Conservation (phyloP, 2,113 vertebrate species). For the Cercopithecus mona region DNA sequence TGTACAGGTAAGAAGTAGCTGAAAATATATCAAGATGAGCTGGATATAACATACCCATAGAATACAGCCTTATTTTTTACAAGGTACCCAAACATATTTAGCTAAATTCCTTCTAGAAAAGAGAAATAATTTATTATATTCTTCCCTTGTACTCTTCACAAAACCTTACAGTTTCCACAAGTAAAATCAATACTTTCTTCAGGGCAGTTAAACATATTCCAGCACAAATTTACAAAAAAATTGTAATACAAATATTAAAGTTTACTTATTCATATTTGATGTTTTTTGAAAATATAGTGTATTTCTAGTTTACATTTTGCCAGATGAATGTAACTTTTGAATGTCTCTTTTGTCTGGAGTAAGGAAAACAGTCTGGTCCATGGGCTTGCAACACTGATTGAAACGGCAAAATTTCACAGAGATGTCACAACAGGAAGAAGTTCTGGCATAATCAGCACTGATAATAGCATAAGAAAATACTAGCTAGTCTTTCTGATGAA, state of each 20-base stretch:
- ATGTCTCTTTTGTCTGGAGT: constrained; percentile 46
- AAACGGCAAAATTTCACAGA: constrained; percentile 60
- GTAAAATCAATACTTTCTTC: constrained; percentile 74
- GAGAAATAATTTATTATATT: neutral
- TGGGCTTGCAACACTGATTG: constrained; percentile 43
- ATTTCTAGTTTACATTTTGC: constrained; percentile 61
- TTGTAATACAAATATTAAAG: constrained; percentile 48
- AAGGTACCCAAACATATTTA: neutral
- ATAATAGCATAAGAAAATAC: constrained; percentile 43
- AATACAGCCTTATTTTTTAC: neutral
- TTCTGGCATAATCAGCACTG: constrained; percentile 48
- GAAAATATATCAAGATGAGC: neutral
- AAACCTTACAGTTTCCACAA: constrained; percentile 48
- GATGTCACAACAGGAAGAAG: constrained; percentile 54
- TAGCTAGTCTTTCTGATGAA: constrained; percentile 1
- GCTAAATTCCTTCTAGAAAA: neutral
- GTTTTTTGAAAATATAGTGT: constrained; percentile 27
- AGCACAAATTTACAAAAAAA: constrained; percentile 72
- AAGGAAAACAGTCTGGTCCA: constrained; percentile 17
- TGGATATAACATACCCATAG: neutral
- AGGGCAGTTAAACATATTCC: constrained; percentile 76
- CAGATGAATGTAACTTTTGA: constrained; percentile 43
- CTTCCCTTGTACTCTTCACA: constrained; percentile 52
- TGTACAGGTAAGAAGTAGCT: neutral
- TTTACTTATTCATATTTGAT: constrained; percentile 57